A percentile compares a stretch with the other conserved stretches of the same genome.
phyloP scores from a whole-genome alignment of 2,888 invertebrate species.

The Spodoptera picta region DNA sequence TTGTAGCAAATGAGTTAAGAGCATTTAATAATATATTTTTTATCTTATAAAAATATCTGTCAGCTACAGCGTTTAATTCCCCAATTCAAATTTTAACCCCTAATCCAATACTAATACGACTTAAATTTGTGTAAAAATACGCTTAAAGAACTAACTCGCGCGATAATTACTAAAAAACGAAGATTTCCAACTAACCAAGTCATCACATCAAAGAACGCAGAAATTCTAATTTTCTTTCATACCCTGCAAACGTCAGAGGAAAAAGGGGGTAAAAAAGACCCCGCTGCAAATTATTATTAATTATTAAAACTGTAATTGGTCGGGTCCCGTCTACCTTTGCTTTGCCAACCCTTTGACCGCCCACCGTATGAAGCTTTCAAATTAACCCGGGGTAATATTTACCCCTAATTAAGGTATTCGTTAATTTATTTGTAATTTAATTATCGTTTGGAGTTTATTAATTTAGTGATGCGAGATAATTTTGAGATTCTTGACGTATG shows the following conservation, averaged over 20 bases:
- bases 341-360: conserved; percentile 58
- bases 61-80: too few relatives aligned
- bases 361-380: conserved; percentile 49
- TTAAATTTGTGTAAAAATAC: not conserved
- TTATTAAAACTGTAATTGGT: conserved; percentile 67
- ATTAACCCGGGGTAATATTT: conserved; percentile 45
- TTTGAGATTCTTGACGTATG: conserved; percentile 1
- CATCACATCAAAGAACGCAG: conserved; percentile 27
- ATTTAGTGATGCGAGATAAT: not conserved
- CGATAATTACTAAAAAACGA: conserved; percentile 14
- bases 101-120: too few relatives aligned
- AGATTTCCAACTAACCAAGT: conserved; percentile 16
- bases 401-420: conserved; percentile 49
- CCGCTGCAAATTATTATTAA: conserved; percentile 61
- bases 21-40: too few relatives aligned
- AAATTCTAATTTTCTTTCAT: conserved; percentile 42
- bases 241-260: conserved; percentile 28
- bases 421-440: conserved; percentile 28
- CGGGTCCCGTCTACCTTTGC: conserved; percentile 44
- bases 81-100: too few relatives aligned
- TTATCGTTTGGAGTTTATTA: conserved; percentile 14
- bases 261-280: conserved; percentile 33
- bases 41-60: too few relatives aligned
- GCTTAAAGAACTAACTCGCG: not conserved
- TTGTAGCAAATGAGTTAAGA: too few relatives aligned